Base-by-base conservation (phyloP, 2,113 vertebrate genomes). In the Taxidea taxus region DNA sequence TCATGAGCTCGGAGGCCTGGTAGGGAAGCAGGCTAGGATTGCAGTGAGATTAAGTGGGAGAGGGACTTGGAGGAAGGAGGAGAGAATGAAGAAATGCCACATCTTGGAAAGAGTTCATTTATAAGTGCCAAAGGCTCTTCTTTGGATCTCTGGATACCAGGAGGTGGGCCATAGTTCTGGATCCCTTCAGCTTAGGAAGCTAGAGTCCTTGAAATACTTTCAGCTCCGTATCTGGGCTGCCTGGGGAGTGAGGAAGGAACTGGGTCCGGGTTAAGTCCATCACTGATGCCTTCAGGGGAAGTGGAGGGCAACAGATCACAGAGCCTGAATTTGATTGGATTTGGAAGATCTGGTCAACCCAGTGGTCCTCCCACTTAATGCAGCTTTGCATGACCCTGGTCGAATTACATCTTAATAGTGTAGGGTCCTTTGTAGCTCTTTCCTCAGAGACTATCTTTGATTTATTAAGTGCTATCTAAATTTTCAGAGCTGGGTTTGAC, bases 301-400 rank as follows among this genome's bases (percentile, higher is more conserved):
- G 7, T 15, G 21, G 11, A 2, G 1, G 29, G 44, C 20, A 23
- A 25, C 14, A 2, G 80, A 4, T 2, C 42, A 7, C 44, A 2
- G 0, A 3, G 29, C 10, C 42, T 9, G 88, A 6, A 10, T 12
- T 16, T 0, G 16, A 4, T 16, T 39, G 29, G n/a, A 8, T 11
- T 18, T 15, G 47, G 44, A 16, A 1, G 20, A 6, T 37, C 31
- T 54, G 75, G 54, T 27, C 1, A 23, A 31, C 23, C 16, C 1
- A 0, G 1, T 2, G 0, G 37, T n/a, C 21, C 62, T 62, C n/a
- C 23, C 7, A 2, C 4, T 0, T 10, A 7, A 9, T 4, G 4
- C 6, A 3, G 66, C 64, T 70, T 66, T 10, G 16, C 42, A 1
- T 27, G 25, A 11, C 31, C 7, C 3, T 18, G 27, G 56, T 51